phyloP scores from a whole-genome alignment of 2,113 vertebrate species.

The Erpornis zantholeuca region DNA sequence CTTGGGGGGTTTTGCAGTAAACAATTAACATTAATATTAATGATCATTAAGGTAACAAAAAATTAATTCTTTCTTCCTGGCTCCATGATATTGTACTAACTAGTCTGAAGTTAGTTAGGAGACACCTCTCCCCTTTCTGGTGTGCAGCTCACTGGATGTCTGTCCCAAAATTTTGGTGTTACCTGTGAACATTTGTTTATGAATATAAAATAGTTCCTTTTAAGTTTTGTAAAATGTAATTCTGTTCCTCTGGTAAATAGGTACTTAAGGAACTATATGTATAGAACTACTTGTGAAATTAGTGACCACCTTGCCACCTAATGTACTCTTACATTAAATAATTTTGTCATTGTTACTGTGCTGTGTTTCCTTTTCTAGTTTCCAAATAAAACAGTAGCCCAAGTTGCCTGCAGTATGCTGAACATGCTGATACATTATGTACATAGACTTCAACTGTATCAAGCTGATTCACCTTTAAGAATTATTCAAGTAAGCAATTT shows the following conservation, averaged over 20 bases:
- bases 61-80: background rate
- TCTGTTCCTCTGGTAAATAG: background rate
- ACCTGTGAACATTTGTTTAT: background rate
- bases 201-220: background rate
- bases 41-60: background rate
- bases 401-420: constrained; percentile 94
- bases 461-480: constrained; percentile 90
- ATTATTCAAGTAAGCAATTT: constrained; percentile 89
- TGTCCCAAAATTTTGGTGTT: background rate
- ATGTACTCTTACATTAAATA: background rate
- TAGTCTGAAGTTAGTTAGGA: background rate
- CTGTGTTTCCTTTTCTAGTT: constrained; percentile 77
- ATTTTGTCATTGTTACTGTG: background rate
- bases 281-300: background rate
- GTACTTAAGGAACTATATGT: background rate
- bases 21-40: background rate
- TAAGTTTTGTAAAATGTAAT: background rate
- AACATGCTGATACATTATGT: constrained; percentile 92
- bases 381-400: constrained; percentile 94
- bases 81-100: background rate
- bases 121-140: background rate
- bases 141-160: background rate
- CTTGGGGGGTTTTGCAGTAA: background rate
- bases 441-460: constrained; percentile 89
- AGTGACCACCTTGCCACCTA: background rate